Evolutionary conservation across 1,140 invertebrate species (phyloP).

Genomic region (Meloidogyne chitwoodi): DNA sequence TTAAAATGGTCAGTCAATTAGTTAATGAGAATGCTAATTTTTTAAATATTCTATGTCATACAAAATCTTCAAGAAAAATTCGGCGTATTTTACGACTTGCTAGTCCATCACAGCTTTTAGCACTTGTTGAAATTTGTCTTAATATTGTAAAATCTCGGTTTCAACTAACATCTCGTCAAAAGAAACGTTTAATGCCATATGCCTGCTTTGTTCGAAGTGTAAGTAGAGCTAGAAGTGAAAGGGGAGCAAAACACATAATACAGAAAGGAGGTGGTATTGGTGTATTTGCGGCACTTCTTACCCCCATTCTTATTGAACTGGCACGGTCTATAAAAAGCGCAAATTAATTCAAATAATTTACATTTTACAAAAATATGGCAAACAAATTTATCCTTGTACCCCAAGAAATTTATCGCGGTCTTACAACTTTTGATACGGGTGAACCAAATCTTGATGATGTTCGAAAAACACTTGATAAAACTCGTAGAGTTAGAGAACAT

Average conservation of each 20-base stretch:
- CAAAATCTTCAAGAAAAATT: slow-evolving; percentile 3
- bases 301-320: not conserved
- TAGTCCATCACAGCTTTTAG: slow-evolving; percentile 1
- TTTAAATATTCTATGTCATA: not conserved
- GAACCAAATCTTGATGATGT: not conserved
- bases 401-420: slow-evolving; percentile 10
- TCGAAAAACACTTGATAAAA: not conserved
- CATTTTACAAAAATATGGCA: not conserved
- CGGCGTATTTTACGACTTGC: not conserved
- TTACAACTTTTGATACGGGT: not conserved
- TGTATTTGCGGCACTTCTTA: not conserved
- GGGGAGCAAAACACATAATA: not conserved
- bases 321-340: not conserved
- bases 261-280: not conserved
- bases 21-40: not conserved
- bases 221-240: slow-evolving; percentile 15
- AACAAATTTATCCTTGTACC: slow-evolving; percentile 14
- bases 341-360: not conserved
- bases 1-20: not conserved
- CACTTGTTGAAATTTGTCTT: slow-evolving; percentile 20
- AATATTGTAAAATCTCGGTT: slow-evolving; percentile 21
- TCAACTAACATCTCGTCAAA: slow-evolving; percentile 12
- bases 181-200: slow-evolving; percentile 16
- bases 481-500: not conserved
- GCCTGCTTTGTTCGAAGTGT: slow-evolving; percentile 19